Evolutionary conservation across 2,797 vertebrate genomes (phyloP).

Genomic region (Melanotaenia nigrans): DNA sequence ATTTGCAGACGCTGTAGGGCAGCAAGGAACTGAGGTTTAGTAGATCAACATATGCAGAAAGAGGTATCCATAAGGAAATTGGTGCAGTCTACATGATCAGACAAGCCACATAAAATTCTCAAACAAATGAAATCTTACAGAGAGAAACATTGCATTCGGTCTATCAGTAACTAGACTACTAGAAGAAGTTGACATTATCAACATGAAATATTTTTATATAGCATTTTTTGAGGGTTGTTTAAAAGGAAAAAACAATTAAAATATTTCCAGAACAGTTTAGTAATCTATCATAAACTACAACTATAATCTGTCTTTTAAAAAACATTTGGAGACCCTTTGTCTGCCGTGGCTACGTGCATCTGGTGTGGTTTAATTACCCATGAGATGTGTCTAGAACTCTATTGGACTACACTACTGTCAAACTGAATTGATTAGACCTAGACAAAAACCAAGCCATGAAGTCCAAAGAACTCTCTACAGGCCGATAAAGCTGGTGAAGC

Average conservation of each 20-base stretch:
- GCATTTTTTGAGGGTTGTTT: not conserved
- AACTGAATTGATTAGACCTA: slow-evolving; percentile 14
- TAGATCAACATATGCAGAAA: not conserved
- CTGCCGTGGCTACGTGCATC: not conserved
- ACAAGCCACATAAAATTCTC: too few species aligned
- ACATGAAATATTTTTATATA: not conserved
- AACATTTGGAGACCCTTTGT: not conserved
- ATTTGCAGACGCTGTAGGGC: not conserved
- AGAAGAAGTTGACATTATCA: not conserved
- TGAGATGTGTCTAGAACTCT: not conserved
- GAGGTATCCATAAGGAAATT: not conserved
- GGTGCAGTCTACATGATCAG: not conserved
- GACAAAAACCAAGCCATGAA: not conserved
- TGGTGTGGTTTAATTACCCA: not conserved
- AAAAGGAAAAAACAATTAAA: not conserved
- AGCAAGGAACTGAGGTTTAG: not conserved
- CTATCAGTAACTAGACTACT: too few species aligned
- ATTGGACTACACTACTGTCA: not conserved
- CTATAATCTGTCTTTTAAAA: not conserved
- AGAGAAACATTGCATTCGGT: too few species aligned
- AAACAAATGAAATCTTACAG: too few species aligned
- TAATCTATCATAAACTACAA: not conserved
- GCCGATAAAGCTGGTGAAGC: slow-evolving; percentile 1
- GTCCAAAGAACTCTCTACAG: slow-evolving; percentile 3
- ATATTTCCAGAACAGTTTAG: not conserved